Conservation (phyloP, 2,797 vertebrate species). For the Oreochromis grahami region DNA sequence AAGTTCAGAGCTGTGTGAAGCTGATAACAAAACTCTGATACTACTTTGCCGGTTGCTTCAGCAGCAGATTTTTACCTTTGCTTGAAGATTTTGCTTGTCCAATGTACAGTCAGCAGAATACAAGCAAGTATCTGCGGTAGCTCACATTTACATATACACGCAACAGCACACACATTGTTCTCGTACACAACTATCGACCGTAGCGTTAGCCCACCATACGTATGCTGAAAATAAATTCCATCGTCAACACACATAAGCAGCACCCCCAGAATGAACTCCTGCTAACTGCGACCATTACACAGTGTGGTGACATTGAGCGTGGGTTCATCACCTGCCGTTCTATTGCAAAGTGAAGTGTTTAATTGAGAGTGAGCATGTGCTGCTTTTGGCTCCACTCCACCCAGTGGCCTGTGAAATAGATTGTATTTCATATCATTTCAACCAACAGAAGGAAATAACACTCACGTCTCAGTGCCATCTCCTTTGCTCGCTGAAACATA, state of each 20-base stretch:
- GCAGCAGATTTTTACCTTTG: background rate
- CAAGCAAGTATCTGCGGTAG: slow-evolving; percentile 7
- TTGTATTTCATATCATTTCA: slow-evolving; percentile 53
- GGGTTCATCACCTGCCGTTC: slow-evolving; percentile 19
- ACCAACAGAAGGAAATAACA: slow-evolving; percentile 34
- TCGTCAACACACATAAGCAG: background rate
- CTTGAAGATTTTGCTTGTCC: background rate
- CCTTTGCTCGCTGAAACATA: slow-evolving; percentile 50
- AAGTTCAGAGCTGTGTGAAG: background rate
- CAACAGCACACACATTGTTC: background rate
- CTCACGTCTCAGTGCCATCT: background rate
- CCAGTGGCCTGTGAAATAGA: slow-evolving; percentile 67
- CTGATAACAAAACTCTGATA: background rate
- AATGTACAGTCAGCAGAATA: slow-evolving; percentile 19
- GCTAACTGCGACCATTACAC: background rate
- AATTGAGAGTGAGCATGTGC: slow-evolving; percentile 56
- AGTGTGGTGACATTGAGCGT: background rate
- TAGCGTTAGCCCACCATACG: background rate
- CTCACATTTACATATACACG: background rate
- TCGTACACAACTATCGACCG: background rate
- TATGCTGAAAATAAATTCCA: background rate
- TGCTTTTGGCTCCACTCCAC: slow-evolving; percentile 28
- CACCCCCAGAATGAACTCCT: background rate
- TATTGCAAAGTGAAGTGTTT: slow-evolving; percentile 39
- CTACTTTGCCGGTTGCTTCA: background rate